Evolutionary conservation across 2,113 vertebrate genomes (phyloP).

Genomic region (Grallaria varia): DNA sequence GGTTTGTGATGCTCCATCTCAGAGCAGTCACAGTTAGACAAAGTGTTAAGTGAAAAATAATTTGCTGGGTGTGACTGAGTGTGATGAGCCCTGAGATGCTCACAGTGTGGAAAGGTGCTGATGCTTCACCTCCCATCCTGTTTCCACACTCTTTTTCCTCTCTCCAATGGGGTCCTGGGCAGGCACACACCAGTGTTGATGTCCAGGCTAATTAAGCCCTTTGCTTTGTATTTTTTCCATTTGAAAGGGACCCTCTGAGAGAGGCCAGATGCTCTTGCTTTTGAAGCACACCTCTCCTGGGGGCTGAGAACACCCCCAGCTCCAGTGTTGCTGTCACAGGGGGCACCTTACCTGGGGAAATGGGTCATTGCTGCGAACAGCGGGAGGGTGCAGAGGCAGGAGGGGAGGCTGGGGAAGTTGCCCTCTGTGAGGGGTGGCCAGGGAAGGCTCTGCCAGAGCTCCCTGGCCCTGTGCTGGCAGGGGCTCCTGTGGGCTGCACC

Average conservation of each 20-base stretch:
- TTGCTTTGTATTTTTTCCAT: neutral
- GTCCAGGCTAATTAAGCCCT: neutral
- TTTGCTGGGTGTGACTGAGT: fast-evolving
- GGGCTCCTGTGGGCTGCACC: neutral
- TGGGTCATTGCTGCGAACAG: neutral
- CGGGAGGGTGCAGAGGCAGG: neutral
- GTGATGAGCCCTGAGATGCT: neutral
- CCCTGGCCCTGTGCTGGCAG: neutral
- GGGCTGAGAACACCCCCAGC: neutral
- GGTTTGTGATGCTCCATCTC: neutral
- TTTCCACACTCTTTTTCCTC: neutral
- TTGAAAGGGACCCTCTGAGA: neutral
- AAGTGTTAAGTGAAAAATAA: neutral
- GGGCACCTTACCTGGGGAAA: fast-evolving
- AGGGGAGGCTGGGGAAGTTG: neutral
- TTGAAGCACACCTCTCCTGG: neutral
- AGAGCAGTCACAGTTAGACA: neutral
- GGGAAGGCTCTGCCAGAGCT: too few species aligned
- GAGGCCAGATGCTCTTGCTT: neutral
- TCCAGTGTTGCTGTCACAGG: neutral
- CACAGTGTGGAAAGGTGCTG: neutral
- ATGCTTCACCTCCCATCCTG: neutral
- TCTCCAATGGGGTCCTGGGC: neutral
- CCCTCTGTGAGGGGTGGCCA: neutral
- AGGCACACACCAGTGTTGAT: neutral